phyloP scores from a whole-genome alignment of 2,797 vertebrate genomes.

The Miichthys miiuy region DNA sequence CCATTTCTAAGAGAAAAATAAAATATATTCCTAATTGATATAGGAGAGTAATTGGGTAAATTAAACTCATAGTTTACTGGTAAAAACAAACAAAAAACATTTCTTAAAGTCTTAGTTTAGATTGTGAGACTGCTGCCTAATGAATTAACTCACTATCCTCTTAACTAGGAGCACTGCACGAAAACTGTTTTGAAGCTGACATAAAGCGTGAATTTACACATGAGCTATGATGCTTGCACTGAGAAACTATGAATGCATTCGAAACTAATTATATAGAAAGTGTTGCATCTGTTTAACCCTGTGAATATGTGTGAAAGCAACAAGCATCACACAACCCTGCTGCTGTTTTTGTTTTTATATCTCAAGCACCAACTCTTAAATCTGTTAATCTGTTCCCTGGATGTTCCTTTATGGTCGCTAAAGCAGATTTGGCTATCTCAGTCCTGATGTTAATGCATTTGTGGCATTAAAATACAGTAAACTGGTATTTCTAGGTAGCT shows the following conservation, averaged over 20 bases:
- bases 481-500: not conserved
- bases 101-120: not conserved
- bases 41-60: not conserved
- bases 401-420: not conserved
- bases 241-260: not conserved
- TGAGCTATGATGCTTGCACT: not conserved
- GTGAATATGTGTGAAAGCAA: not conserved
- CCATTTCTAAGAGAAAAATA: not conserved
- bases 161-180: not conserved
- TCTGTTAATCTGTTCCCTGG: conserved; percentile 9
- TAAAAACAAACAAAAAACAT: too few relatives aligned
- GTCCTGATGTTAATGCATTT: conserved; percentile 12
- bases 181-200: conserved; percentile 17
- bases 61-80: too few relatives aligned
- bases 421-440: conserved; percentile 4
- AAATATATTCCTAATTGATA: not conserved
- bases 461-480: not conserved
- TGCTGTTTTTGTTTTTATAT: conserved; percentile 1
- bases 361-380: not conserved
- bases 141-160: not conserved
- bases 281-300: not conserved
- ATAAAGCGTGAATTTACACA: not conserved
- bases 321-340: not conserved
- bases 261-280: not conserved
- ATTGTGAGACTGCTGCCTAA: not conserved